phyloP scores from a whole-genome alignment of 1,140 invertebrate species.

The Drosophila orena region DNA sequence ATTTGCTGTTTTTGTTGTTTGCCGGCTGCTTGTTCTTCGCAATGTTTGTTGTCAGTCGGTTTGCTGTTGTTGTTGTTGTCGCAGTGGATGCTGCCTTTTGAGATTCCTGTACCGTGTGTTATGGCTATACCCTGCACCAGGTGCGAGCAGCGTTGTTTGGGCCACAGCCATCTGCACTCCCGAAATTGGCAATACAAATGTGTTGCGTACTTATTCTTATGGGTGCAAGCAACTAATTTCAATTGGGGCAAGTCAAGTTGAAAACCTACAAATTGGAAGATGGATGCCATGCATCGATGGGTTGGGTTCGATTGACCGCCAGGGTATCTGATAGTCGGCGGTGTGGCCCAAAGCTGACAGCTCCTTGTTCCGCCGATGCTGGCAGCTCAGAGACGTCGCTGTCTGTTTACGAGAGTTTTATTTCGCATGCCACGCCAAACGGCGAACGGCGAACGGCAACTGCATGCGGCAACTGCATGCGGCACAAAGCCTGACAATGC shows the following conservation, averaged over 20 bases:
- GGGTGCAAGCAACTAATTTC: no score
- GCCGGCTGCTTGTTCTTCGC: slow-evolving; percentile 30
- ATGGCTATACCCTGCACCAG: slow-evolving; percentile 27
- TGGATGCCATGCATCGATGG: no score
- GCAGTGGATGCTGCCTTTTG: slow-evolving; percentile 13
- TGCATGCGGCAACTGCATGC: slow-evolving; percentile 17
- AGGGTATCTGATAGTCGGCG: slow-evolving; percentile 15
- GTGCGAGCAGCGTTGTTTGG: neutral
- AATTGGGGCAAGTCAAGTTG: no score
- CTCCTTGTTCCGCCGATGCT: slow-evolving; percentile 44
- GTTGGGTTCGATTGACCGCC: no score
- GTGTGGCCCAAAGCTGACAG: neutral
- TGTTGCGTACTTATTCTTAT: no score
- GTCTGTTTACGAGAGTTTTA: slow-evolving; percentile 81
- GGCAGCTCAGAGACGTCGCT: slow-evolving; percentile 64
- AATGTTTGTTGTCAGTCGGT: slow-evolving; percentile 32
- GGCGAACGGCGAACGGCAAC: slow-evolving; percentile 52
- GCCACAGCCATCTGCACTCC: no score
- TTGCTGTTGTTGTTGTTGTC: slow-evolving; percentile 9
- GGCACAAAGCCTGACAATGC: slow-evolving; percentile 78
- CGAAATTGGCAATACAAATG: no score
- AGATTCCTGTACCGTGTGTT: slow-evolving; percentile 21
- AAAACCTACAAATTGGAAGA: no score
- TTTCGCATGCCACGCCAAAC: slow-evolving; percentile 74
- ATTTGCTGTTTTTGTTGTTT: slow-evolving; percentile 44